Evolutionary conservation across 2,888 invertebrate species (phyloP).

Genomic region (Epistrophe grossulariae): DNA sequence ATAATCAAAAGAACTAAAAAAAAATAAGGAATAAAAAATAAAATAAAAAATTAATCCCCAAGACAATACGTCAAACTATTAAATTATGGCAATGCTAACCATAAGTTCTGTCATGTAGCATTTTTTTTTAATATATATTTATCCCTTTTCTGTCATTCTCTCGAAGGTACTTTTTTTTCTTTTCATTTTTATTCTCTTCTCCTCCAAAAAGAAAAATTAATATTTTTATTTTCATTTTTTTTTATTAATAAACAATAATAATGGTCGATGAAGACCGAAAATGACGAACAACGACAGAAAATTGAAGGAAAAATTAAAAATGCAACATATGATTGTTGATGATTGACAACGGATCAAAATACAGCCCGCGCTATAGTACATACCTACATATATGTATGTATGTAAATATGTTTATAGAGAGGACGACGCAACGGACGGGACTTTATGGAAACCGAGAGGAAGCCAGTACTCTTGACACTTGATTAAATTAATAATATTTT

Average conservation of each 20-base stretch:
- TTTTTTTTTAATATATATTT: constrained; percentile 15
- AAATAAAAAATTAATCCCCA: constrained; percentile 24
- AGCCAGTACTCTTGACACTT: constrained; percentile 61
- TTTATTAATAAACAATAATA: constrained; percentile 70
- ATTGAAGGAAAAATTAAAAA: constrained; percentile 68
- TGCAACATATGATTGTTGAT: constrained; percentile 71
- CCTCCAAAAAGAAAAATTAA: constrained; percentile 46
- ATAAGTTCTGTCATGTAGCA: constrained; percentile 53
- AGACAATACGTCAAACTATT: constrained; percentile 64
- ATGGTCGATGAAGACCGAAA: constrained; percentile 66
- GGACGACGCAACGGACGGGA: not conserved
- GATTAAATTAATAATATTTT: constrained; percentile 68
- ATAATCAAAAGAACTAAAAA: constrained; percentile 52
- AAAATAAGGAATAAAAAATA: constrained; percentile 68
- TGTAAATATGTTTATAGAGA: too few species aligned
- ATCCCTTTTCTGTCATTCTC: constrained; percentile 51
- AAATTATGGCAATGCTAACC: constrained; percentile 73
- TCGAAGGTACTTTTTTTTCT: not conserved
- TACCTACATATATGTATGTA: too few species aligned
- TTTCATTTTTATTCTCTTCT: constrained; percentile 41
- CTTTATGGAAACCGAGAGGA: constrained; percentile 59
- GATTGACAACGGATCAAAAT: constrained; percentile 72
- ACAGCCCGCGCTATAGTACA: constrained; percentile 13
- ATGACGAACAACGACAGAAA: constrained; percentile 69
- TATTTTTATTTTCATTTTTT: constrained; percentile 43